Base-by-base conservation (phyloP, 1,140 invertebrate genomes). In the Tribolium castaneum region DNA sequence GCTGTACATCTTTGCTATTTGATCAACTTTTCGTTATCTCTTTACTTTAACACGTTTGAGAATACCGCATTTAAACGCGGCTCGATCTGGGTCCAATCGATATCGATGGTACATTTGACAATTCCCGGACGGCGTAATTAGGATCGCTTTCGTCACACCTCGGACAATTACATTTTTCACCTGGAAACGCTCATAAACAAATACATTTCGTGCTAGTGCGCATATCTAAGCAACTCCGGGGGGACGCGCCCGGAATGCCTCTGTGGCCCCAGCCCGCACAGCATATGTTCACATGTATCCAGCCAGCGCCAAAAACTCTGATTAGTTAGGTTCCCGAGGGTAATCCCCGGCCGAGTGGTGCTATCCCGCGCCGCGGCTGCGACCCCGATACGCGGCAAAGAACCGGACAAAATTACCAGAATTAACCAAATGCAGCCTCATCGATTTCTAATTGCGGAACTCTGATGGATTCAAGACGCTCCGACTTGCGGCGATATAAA, bases 251-350 rank as follows among this genome's bases (percentile, higher is more conserved):
- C 25, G 59, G 80, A 79, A 78, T 79, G 78, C 76, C 70, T 79
- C 70, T 50, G 79, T 45, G 77, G 76, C 77, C 80, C 10, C 22
- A 59, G 70, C 70, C 50, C 39, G 76, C 71, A 73, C 77, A 80
- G 82, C 78, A 62, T 75, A 76, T 76, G 78, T 78, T 75, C 72
- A 75, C 51, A 79, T 79, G 78, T 75, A 79, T 79, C 73, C 78
- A 56, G 78, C 77, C 78, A 80, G 83, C 83, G 83, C 83, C 83
- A 84, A 84, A 84, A 84, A 84, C 82, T 84, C 83, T 84, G 83
- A 84, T 84, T 84, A 84, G 82, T 84, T 84, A 80, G 78, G 80
- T 77, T 83, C 83, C 81, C 83, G 13, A 73, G 82, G 81, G 82
- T 81, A 80, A 81, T 80, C 80, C 79, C 77, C 79, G 76, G 39